These are phyloP conservation scores for Drosophila bifasciata DNA, from an alignment of 1,140 invertebrate species.

Conservation along the genomic window DNA sequence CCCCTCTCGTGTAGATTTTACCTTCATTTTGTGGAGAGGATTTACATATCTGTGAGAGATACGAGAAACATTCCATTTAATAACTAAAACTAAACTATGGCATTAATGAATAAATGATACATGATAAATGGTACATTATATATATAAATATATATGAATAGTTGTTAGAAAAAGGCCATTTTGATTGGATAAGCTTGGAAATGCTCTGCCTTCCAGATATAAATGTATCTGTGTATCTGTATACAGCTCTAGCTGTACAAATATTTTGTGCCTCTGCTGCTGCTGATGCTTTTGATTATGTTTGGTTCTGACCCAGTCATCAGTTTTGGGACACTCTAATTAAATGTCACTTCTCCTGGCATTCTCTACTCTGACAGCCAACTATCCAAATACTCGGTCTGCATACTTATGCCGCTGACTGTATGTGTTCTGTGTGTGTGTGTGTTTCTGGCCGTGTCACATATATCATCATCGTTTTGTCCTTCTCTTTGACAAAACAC, in stretches of 20 bases:
- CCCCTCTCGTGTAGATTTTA: background rate
- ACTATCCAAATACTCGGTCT: conserved; percentile 38
- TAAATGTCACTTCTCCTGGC: conserved; percentile 59
- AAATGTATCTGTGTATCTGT: background rate
- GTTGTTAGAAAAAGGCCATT: conserved; percentile 9
- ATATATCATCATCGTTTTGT: conserved; percentile 46
- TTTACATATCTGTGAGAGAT: conserved; percentile 38
- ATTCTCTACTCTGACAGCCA: conserved; percentile 21
- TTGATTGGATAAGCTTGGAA: conserved; percentile 42
- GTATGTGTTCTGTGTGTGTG: background rate
- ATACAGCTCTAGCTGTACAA: background rate
- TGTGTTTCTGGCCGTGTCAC: conserved; percentile 49
- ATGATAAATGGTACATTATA: conserved; percentile 36
- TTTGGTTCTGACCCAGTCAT: conserved; percentile 47
- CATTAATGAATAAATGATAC: conserved; percentile 50
- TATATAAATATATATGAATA: conserved; percentile 13
- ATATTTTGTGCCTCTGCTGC: background rate
- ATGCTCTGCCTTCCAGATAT: background rate
- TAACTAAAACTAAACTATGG: conserved; percentile 51
- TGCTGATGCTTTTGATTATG: conserved; percentile 13
- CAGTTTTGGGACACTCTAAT: conserved; percentile 50
- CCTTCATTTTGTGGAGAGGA: conserved; percentile 9
- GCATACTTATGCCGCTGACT: background rate
- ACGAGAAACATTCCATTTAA: conserved; percentile 17
- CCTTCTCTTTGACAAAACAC: conserved; percentile 54